Conservation (phyloP, 2,888 invertebrate genomes). For the Pherbina coryleti region DNA sequence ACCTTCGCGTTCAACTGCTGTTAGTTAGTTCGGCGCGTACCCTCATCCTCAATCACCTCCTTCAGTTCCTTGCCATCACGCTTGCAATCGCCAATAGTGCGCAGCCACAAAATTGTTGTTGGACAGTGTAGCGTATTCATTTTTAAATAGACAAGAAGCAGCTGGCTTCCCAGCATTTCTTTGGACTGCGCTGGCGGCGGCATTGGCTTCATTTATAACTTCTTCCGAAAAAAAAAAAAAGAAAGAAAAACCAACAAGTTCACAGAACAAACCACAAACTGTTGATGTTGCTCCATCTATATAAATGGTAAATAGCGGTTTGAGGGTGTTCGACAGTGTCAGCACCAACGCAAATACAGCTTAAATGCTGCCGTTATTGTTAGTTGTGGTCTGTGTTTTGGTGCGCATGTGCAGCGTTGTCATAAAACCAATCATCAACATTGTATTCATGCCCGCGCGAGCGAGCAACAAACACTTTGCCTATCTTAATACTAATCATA, state of each 20-base stretch:
- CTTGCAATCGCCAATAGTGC: background rate
- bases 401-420: background rate
- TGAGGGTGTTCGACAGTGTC: background rate
- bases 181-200: background rate
- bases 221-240: background rate
- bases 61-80: background rate
- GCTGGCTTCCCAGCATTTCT: background rate
- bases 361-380: background rate
- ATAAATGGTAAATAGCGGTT: background rate
- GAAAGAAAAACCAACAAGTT: background rate
- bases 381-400: background rate
- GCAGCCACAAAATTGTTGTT: background rate
- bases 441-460: background rate
- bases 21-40: background rate
- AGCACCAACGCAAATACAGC: background rate
- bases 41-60: background rate
- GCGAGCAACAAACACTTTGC: background rate
- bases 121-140: background rate
- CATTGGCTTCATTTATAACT: background rate
- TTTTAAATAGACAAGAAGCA: background rate
- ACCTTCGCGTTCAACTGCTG: background rate
- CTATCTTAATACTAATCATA: background rate
- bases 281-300: background rate
- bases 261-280: background rate
- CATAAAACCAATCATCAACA: background rate